Base-by-base conservation (phyloP, 2,113 vertebrate species). In the Rhadina sibilatrix region DNA sequence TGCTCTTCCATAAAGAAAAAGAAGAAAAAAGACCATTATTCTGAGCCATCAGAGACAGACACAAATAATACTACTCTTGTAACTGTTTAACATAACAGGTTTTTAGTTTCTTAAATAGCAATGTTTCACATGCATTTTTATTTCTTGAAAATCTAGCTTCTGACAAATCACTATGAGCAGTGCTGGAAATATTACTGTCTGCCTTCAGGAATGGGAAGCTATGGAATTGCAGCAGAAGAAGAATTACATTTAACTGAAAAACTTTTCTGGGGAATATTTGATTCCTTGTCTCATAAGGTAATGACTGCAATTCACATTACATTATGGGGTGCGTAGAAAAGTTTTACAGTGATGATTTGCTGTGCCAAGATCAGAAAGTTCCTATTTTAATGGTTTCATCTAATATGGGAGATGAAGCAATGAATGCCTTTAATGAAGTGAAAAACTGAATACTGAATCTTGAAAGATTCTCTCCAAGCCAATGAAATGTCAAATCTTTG, bases 101-200 rank as follows among this genome's bases (percentile, higher is more conserved):
- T 70, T 25, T 57, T 53, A 19, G 68, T 77, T 81, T 66, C 3
- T 77, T 78, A 70, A 82, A 53, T 71, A 79, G 3, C 19, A 40
- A 24, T 24, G 33, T 82, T 94, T 94, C 88, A 87, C 2, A 1
- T 38, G 53, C 22, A 15, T 78, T 83, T 95, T 90, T 82, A 17
- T 65, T 83, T 83, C 86, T 63, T 59, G 90, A 66, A 96, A 93
- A 76, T 90, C 47, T 97, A 99, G 99, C 98, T 99, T 92, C 97
- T 99, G 94, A 99, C 99, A 42, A 99, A 99, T 93, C 99, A 99
- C 96, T 99, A 99, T 44, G 99, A 99, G 90, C 99, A 99, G 96
- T 99, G 99, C 97, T 99, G 99, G 99, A 99, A 99, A 97, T 99
- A 99, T 85, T 99, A 99, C 97, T 99, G 99, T 94, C 98, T 99